These are phyloP conservation scores for Choloepus hoffmanni DNA, from an alignment of 2,113 vertebrate genomes.

Conservation along the genomic window DNA sequence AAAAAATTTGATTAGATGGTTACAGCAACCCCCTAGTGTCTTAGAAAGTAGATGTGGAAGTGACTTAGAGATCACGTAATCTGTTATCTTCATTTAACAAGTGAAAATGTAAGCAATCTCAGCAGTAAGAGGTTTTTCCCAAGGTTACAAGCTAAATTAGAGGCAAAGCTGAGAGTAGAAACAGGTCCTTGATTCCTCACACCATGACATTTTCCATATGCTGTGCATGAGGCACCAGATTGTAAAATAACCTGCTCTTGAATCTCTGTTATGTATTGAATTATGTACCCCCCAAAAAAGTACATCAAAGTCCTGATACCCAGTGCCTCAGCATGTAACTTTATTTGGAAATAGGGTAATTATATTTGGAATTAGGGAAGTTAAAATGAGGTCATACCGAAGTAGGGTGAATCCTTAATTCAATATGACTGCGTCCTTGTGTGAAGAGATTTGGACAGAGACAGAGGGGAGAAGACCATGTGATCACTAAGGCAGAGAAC, in stretches of 20 bases:
- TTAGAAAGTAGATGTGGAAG: slow-evolving; percentile 14
- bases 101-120: neutral
- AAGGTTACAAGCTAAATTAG: neutral
- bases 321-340: too few species aligned
- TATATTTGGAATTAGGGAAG: too few species aligned
- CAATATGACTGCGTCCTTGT: too few species aligned
- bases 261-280: neutral
- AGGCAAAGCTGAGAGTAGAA: neutral
- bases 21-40: neutral
- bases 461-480: too few species aligned
- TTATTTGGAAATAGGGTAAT: too few species aligned
- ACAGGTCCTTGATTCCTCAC: neutral
- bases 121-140: neutral
- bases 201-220: neutral
- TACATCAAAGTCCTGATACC: too few species aligned
- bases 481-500: too few species aligned
- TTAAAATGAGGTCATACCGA: too few species aligned
- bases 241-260: neutral
- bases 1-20: neutral
- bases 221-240: neutral
- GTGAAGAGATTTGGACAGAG: too few species aligned
- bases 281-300: too few species aligned
- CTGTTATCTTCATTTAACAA: neutral
- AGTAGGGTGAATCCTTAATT: too few species aligned
- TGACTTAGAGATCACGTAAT: neutral